Percentiles rank a stretch among this genome's conserved stretches.
phyloP scores from a whole-genome alignment of 2,888 invertebrate genomes.

The Xanthia togata region DNA sequence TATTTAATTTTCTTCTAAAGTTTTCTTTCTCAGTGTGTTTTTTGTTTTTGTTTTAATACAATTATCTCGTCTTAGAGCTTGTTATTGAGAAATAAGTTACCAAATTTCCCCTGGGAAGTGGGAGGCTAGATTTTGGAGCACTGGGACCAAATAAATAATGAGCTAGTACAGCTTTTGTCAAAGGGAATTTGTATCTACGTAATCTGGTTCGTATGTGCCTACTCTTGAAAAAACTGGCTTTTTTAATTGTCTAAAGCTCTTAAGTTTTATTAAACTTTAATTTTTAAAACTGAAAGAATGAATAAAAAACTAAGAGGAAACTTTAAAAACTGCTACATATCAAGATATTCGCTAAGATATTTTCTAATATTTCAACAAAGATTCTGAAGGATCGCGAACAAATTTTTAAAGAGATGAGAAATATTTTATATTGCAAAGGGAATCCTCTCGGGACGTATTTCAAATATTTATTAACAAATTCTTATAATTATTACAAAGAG shows the following conservation, averaged over 20 bases:
- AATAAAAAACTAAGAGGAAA: neutral
- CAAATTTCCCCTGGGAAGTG: conserved; percentile 49
- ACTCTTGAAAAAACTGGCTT: neutral
- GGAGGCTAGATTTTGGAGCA: conserved; percentile 24
- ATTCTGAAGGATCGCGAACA: conserved; percentile 19
- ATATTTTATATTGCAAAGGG: conserved; percentile 31
- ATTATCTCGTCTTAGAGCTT: conserved; percentile 45
- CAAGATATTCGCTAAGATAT: conserved; percentile 12
- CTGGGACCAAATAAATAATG: conserved; percentile 51
- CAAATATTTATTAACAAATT: conserved; percentile 42
- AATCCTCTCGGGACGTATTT: conserved; percentile 14
- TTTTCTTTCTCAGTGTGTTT: neutral
- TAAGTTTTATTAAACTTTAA: too few relatives aligned
- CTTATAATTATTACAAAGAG: conserved; percentile 43
- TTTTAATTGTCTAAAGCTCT: too few relatives aligned
- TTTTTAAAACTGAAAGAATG: neutral
- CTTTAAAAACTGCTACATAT: neutral
- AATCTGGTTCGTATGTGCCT: neutral
- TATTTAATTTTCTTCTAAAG: neutral
- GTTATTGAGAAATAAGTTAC: conserved; percentile 46
- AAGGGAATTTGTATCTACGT: conserved; percentile 28
- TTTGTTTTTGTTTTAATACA: conserved; percentile 29
- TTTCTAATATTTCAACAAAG: conserved; percentile 29
- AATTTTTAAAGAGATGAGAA: conserved; percentile 18
- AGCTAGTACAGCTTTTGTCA: conserved; percentile 38